A percentile compares a stretch with the other conserved stretches of the same genome.
Evolutionary conservation across 35 echinoderm and acorn worm genomes (phyloP).

Genomic region (Eucidaris tribuloides): DNA sequence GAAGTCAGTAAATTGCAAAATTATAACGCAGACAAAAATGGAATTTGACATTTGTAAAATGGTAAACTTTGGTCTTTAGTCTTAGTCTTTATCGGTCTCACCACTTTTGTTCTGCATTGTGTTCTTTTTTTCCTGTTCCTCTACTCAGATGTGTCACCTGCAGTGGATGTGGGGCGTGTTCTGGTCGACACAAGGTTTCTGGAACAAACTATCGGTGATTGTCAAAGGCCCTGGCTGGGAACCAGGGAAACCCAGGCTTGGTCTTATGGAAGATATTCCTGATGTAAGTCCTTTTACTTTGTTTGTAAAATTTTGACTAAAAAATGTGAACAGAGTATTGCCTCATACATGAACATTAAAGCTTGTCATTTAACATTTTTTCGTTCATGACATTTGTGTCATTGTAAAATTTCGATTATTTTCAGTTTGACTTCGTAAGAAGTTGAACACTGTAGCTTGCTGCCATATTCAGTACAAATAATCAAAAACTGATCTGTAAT

Average conservation of each 20-base stretch:
- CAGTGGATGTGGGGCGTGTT: slow-evolving; percentile 65
- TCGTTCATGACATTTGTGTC: neutral
- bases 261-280: slow-evolving; percentile 80
- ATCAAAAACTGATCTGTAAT: too few relatives aligned
- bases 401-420: neutral
- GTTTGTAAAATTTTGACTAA: neutral
- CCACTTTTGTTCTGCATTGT: too few relatives aligned
- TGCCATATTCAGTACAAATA: neutral
- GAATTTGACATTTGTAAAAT: too few relatives aligned
- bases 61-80: too few relatives aligned
- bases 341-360: neutral
- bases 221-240: slow-evolving; percentile 90
- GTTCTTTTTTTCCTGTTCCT: too few relatives aligned
- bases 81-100: too few relatives aligned
- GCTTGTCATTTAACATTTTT: neutral
- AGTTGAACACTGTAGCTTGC: neutral
- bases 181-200: slow-evolving; percentile 61
- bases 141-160: slow-evolving; percentile 87
- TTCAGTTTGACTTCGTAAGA: neutral
- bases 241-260: slow-evolving; percentile 75
- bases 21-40: too few relatives aligned
- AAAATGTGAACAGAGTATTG: neutral
- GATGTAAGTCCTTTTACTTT: slow-evolving; percentile 68
- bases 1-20: too few relatives aligned
- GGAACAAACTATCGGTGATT: slow-evolving; percentile 85